These are phyloP conservation scores for Taeniopygia guttata DNA, from an alignment of 2,797 vertebrate species.

Conservation along the genomic window DNA sequence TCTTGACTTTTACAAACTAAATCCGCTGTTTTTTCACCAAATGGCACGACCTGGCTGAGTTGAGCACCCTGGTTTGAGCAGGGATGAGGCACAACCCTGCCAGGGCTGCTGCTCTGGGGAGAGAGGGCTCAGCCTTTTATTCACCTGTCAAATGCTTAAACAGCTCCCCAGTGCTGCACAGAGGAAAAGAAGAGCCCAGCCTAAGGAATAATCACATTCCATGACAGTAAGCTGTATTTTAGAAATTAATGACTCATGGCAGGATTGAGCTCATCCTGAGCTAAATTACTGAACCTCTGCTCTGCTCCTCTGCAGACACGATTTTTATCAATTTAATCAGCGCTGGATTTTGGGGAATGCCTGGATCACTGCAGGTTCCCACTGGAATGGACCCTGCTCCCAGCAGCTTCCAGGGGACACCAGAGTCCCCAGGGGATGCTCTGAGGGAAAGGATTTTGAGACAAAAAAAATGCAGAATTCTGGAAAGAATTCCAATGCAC, in stretches of 20 bases:
- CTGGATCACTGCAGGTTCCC: neutral
- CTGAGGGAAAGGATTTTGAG: neutral
- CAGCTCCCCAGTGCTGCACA: neutral
- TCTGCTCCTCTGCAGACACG: neutral
- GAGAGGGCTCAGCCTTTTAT: slow-evolving; percentile 11
- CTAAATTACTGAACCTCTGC: neutral
- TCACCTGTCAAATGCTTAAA: slow-evolving; percentile 10
- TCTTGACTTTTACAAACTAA: neutral
- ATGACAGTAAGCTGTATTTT: slow-evolving; percentile 29
- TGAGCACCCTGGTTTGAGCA: neutral
- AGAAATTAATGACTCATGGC: slow-evolving; percentile 54
- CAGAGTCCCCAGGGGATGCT: neutral
- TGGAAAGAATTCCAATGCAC: neutral
- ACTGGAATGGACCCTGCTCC: rapidly evolving
- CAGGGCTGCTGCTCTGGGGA: neutral
- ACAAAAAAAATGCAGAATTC: neutral
- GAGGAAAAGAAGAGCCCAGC: neutral
- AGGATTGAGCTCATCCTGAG: slow-evolving; percentile 46
- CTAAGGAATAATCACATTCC: slow-evolving; percentile 21
- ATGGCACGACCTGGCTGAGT: neutral
- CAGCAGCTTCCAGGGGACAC: neutral
- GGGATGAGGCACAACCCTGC: rapidly evolving
- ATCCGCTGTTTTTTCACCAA: neutral
- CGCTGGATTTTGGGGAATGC: neutral
- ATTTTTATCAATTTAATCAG: neutral